These are phyloP conservation scores for Regulus satrapa DNA, from an alignment of 2,113 vertebrate species.

Conservation along the genomic window DNA sequence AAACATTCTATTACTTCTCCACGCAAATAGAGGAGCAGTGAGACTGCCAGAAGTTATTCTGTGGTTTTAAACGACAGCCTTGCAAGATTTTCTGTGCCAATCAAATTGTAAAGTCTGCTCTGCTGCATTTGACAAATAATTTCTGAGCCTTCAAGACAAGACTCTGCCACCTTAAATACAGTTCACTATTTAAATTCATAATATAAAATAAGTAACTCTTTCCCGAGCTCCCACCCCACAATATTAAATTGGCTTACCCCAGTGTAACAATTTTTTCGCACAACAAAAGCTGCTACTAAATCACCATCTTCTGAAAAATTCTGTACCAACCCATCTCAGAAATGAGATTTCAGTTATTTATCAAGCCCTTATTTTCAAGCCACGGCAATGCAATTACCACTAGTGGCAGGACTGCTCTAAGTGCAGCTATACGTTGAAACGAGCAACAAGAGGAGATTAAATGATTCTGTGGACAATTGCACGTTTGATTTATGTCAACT, in stretches of 20 bases:
- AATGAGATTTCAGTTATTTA: neutral
- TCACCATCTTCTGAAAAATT: neutral
- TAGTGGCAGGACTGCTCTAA: slow-evolving; percentile 26
- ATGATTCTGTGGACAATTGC: slow-evolving; percentile 20
- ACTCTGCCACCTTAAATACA: neutral
- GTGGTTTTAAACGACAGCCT: neutral
- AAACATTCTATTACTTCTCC: neutral
- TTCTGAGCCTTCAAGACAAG: neutral
- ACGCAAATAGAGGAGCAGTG: neutral
- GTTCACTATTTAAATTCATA: neutral
- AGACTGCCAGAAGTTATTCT: neutral
- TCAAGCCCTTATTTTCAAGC: neutral
- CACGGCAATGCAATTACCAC: slow-evolving; percentile 4
- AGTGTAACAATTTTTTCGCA: neutral
- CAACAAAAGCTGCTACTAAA: neutral
- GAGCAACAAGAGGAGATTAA: slow-evolving; percentile 4
- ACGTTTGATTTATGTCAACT: slow-evolving; percentile 41
- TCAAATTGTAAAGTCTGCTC: neutral
- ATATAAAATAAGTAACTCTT: neutral
- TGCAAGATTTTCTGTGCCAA: neutral
- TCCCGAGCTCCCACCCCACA: neutral
- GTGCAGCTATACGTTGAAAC: neutral
- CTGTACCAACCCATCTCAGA: neutral
- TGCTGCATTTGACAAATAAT: neutral
- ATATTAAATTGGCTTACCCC: neutral